These are phyloP conservation scores for Caenorhabditis doughertyi DNA, from an alignment of 2,888 invertebrate genomes.

Conservation along the genomic window DNA sequence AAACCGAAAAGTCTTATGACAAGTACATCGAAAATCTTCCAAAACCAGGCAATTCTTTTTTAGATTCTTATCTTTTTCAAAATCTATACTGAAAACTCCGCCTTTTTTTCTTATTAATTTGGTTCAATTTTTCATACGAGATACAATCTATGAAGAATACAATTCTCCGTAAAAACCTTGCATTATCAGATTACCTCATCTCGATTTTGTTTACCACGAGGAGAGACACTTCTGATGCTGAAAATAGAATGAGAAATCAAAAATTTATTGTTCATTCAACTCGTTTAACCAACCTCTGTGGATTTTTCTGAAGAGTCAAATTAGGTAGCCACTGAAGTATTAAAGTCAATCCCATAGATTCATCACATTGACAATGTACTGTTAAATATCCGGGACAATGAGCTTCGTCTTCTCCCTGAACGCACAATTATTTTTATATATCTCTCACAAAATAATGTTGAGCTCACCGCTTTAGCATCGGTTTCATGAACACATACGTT, in stretches of 20 bases:
- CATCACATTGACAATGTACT: conserved; percentile 86
- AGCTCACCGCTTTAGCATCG: conserved; percentile 62
- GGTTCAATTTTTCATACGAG: neutral
- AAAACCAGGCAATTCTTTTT: no score
- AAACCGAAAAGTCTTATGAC: neutral
- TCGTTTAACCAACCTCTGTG: conserved; percentile 85
- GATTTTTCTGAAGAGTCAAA: conserved; percentile 91
- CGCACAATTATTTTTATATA: neutral
- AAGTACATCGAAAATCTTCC: no score
- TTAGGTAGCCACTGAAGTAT: conserved; percentile 97
- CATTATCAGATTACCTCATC: conserved; percentile 37
- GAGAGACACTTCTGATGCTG: conserved; percentile 81
- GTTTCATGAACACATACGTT: conserved; percentile 98
- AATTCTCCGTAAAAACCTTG: no score
- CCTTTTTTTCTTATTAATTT: conserved; percentile 6
- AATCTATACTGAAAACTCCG: neutral
- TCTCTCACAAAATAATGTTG: neutral
- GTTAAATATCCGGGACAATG: conserved; percentile 96
- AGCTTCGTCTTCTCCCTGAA: conserved; percentile 85
- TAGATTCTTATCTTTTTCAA: no score
- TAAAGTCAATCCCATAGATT: conserved; percentile 87
- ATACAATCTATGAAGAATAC: neutral
- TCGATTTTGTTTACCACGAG: conserved; percentile 64
- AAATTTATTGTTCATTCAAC: neutral
- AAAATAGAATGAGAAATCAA: conserved; percentile 8